Evolutionary conservation across 2,113 vertebrate genomes (phyloP).

Genomic region (Echinops telfairi): DNA sequence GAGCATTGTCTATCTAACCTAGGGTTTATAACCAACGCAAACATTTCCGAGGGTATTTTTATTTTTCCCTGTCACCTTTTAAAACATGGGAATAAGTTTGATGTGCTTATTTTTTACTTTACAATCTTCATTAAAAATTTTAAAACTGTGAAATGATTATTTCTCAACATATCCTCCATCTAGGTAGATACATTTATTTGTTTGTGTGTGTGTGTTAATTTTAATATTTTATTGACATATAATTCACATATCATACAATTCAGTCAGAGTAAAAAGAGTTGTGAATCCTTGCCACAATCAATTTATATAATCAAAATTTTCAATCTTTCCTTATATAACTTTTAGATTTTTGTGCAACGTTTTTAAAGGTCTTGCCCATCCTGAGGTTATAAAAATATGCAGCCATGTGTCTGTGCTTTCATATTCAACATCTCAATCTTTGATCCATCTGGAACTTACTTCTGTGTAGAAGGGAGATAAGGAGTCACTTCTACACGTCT

Average conservation of each 20-base stretch:
- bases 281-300: too few species aligned
- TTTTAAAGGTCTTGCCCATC: constrained; percentile 49
- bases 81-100: not conserved
- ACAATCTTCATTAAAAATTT: too few species aligned
- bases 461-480: constrained; percentile 64
- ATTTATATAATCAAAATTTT: not conserved
- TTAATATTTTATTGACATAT: too few species aligned
- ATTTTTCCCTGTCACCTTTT: not conserved
- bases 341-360: constrained; percentile 36
- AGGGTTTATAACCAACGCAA: not conserved
- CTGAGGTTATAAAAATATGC: constrained; percentile 51
- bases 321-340: constrained; percentile 50
- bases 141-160: too few species aligned
- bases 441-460: constrained; percentile 65
- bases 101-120: not conserved
- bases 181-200: too few species aligned
- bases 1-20: not conserved
- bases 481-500: constrained; percentile 23
- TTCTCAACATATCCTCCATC: too few species aligned
- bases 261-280: too few species aligned
- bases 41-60: not conserved
- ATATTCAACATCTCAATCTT: constrained; percentile 59
- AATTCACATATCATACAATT: too few species aligned
- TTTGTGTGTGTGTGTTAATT: too few species aligned
- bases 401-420: constrained; percentile 28